Evolutionary conservation across 2,113 vertebrate species (phyloP).

Genomic region (Scopus umbretta): DNA sequence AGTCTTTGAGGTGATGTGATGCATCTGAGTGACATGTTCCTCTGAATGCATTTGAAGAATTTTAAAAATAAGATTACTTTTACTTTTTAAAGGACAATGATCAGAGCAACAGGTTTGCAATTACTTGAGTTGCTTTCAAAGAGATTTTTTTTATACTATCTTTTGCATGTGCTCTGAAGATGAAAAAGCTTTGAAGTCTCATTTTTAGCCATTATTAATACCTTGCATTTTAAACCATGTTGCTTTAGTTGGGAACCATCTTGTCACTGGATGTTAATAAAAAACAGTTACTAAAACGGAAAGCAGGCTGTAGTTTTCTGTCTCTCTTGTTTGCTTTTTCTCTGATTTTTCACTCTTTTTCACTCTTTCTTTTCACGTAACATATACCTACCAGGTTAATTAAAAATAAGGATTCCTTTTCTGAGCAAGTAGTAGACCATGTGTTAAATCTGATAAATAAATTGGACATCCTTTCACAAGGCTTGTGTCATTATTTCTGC

Average conservation of each 20-base stretch:
- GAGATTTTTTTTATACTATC: neutral
- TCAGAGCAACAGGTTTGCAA: neutral
- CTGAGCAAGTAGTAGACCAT: neutral
- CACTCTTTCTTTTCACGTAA: neutral
- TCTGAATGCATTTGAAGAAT: neutral
- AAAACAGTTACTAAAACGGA: neutral
- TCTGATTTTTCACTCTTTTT: neutral
- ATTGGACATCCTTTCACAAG: neutral
- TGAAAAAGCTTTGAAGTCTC: neutral
- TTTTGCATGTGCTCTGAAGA: neutral
- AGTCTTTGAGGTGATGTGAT: neutral
- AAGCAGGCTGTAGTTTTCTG: neutral
- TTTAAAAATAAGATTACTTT: neutral
- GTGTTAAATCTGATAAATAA: neutral
- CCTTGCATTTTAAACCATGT: neutral
- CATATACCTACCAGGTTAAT: neutral
- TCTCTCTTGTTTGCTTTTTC: neutral
- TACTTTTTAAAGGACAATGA: neutral
- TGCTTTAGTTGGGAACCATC: neutral
- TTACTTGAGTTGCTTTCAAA: constrained; percentile 2
- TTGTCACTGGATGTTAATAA: neutral
- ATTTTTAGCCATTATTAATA: neutral
- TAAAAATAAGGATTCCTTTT: neutral
- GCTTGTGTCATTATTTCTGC: neutral
- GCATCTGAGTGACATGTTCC: neutral